These are phyloP conservation scores for Acanthornis magna DNA, from an alignment of 2,797 vertebrate genomes.

Conservation along the genomic window DNA sequence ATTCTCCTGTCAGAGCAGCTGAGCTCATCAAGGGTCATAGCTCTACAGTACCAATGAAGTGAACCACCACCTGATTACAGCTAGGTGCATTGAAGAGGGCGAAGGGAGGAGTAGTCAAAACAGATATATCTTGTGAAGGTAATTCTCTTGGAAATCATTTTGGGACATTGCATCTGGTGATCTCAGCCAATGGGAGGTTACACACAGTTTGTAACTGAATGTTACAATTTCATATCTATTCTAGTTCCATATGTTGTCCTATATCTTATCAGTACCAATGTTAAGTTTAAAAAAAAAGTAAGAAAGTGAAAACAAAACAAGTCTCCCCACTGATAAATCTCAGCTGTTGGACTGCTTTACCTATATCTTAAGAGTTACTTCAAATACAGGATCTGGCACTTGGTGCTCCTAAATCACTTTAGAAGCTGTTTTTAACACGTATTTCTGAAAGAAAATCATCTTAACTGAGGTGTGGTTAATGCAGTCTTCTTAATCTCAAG, in stretches of 20 bases:
- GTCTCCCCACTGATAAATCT: neutral
- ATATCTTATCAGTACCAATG: neutral
- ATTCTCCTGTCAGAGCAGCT: neutral
- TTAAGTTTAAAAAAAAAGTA: neutral
- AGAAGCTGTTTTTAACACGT: neutral
- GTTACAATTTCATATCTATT: neutral
- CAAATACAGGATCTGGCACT: neutral
- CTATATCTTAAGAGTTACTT: neutral
- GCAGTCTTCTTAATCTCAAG: neutral
- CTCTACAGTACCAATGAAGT: neutral
- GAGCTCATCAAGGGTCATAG: neutral
- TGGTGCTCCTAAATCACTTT: constrained; percentile 14
- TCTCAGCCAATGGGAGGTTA: neutral
- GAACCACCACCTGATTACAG: neutral
- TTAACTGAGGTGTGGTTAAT: neutral
- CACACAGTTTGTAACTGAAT: neutral
- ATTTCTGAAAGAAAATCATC: neutral
- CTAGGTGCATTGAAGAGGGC: neutral
- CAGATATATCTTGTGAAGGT: neutral
- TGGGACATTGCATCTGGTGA: neutral
- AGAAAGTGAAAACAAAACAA: neutral
- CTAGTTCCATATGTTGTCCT: neutral
- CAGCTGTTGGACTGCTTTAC: neutral
- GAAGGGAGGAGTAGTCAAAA: neutral
- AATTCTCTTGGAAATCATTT: neutral